Evolutionary conservation across 2,888 invertebrate species (phyloP).

Genomic region (Eupithecia vulgata): DNA sequence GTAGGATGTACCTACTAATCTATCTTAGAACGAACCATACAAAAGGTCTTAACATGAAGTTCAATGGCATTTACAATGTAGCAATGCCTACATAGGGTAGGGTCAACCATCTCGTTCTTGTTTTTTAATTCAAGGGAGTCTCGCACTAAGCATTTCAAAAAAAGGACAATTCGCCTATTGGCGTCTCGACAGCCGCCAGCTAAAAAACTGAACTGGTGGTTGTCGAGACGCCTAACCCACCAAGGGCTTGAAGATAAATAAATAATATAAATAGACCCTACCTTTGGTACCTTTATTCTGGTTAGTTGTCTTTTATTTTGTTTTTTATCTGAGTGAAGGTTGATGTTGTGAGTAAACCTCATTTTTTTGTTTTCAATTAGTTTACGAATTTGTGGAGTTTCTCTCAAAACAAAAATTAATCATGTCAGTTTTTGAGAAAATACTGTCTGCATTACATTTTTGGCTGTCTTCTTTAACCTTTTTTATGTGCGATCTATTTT

Average conservation of each 20-base stretch:
- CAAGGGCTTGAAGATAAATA: no score
- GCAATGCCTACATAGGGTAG: background rate
- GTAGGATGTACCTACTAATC: background rate
- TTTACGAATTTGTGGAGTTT: conserved; percentile 3
- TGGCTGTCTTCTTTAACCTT: background rate
- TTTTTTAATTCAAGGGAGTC: background rate
- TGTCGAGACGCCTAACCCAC: no score
- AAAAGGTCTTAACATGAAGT: background rate
- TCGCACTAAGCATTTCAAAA: background rate
- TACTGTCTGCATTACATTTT: background rate
- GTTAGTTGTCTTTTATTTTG: background rate
- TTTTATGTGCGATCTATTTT: background rate
- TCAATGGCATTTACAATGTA: background rate
- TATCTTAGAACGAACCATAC: background rate
- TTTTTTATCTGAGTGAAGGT: background rate
- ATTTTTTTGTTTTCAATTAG: background rate
- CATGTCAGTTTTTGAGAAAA: background rate
- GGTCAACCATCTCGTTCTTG: background rate
- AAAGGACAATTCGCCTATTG: background rate
- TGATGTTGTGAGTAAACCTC: background rate
- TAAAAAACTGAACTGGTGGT: no score
- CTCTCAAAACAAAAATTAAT: background rate
- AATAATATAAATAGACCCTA: no score
- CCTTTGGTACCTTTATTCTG: background rate
- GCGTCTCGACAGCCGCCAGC: no score